These are phyloP conservation scores for Phoebastria nigripes DNA, from an alignment of 2,797 vertebrate genomes.

Conservation along the genomic window DNA sequence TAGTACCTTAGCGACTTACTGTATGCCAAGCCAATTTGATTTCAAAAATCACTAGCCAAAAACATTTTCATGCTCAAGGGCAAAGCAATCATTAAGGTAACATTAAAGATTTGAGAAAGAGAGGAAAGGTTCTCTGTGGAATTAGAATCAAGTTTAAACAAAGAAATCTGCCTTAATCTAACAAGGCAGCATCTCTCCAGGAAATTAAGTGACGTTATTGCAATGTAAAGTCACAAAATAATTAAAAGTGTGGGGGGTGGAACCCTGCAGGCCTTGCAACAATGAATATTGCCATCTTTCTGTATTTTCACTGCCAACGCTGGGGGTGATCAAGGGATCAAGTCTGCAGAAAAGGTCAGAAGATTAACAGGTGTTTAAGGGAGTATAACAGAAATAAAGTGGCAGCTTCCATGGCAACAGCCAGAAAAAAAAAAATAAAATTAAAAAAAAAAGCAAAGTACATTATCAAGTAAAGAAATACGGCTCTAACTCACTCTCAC, in stretches of 20 bases:
- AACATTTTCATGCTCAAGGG: background rate
- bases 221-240: constrained; percentile 10
- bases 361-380: constrained; percentile 23
- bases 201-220: constrained; percentile 56
- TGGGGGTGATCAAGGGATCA: background rate
- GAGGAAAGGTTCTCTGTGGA: background rate
- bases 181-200: constrained; percentile 32
- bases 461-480: background rate
- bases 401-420: constrained; percentile 20
- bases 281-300: background rate
- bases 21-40: background rate
- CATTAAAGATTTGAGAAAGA: background rate
- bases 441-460: background rate
- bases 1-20: background rate
- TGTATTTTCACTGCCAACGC: background rate
- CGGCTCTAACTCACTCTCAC: background rate
- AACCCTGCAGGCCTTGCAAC: background rate
- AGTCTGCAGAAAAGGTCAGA: constrained; percentile 6
- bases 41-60: background rate
- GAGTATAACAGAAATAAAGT: background rate
- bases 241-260: constrained; percentile 1
- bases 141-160: constrained; percentile 1
- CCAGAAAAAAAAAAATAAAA: too few relatives aligned
- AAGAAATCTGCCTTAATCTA: constrained; percentile 49
- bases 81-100: background rate